Evolutionary conservation across 2,888 invertebrate genomes (phyloP).

Genomic region (Plebejus melissa): DNA sequence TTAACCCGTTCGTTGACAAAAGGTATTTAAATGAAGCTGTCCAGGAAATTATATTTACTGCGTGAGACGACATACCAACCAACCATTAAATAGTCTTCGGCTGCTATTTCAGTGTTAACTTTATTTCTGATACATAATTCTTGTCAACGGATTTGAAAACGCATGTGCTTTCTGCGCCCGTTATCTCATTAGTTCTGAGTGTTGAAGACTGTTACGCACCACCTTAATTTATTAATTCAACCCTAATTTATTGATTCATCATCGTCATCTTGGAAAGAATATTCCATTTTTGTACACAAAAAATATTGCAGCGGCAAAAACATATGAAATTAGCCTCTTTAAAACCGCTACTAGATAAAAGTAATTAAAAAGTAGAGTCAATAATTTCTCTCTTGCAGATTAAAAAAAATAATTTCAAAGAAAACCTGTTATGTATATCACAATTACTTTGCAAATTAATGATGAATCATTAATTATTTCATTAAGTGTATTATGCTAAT

Average conservation of each 20-base stretch:
- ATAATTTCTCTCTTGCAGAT: not conserved
- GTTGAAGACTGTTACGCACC: not conserved
- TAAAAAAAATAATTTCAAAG: not conserved
- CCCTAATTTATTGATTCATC: not conserved
- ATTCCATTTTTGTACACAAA: not conserved
- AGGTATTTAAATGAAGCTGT: constrained; percentile 79
- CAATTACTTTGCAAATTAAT: constrained; percentile 6
- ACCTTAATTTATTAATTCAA: not conserved
- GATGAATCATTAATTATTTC: not conserved
- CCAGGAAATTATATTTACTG: constrained; percentile 72
- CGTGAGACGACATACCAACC: constrained; percentile 57
- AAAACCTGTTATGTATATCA: not conserved
- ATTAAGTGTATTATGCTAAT: constrained; percentile 24
- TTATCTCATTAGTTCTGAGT: not conserved
- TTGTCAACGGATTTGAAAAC: constrained; percentile 20
- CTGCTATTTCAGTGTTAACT: constrained; percentile 44
- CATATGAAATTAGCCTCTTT: too few relatives aligned
- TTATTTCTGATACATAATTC: constrained; percentile 20
- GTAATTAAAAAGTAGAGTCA: not conserved
- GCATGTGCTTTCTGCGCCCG: not conserved
- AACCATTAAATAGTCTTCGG: constrained; percentile 55
- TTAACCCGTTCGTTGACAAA: constrained; percentile 79
- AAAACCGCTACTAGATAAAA: not conserved
- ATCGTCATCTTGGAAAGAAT: not conserved
- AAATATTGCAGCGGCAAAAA: too few relatives aligned